Evolutionary conservation across 2,797 vertebrate genomes (phyloP).

Genomic region (Sandelia bainsii): DNA sequence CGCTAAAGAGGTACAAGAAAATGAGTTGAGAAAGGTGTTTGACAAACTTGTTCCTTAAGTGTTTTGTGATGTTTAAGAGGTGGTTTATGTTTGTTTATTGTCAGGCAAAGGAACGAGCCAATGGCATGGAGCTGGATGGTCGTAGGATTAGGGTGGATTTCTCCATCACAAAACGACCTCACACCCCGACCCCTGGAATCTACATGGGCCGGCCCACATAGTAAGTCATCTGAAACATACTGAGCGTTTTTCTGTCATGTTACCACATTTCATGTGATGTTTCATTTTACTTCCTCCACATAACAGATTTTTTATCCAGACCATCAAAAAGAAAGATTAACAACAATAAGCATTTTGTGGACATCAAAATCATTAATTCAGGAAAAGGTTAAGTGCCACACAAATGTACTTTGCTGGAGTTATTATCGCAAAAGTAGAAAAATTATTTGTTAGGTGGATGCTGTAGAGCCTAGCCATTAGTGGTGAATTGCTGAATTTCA

Average conservation of each 20-base stretch:
- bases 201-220: constrained; percentile 98
- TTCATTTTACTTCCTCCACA: neutral
- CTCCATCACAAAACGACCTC: constrained; percentile 96
- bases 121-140: constrained; percentile 97
- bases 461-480: neutral
- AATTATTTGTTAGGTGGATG: neutral
- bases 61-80: neutral
- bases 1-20: constrained; percentile 89
- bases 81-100: constrained; percentile 11
- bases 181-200: constrained; percentile 96
- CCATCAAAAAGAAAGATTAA: neutral
- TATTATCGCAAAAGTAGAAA: neutral
- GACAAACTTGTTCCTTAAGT: neutral
- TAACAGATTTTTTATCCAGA: neutral
- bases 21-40: neutral
- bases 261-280: neutral
- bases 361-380: neutral
- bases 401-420: neutral
- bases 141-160: constrained; percentile 96
- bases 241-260: neutral
- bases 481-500: neutral
- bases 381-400: neutral
- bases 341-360: neutral
- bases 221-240: constrained; percentile 82
- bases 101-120: constrained; percentile 96